Evolutionary conservation across 2,888 invertebrate genomes (phyloP), one percentile per base, ranked within the genome.

Genomic region (Dione juno): DNA sequence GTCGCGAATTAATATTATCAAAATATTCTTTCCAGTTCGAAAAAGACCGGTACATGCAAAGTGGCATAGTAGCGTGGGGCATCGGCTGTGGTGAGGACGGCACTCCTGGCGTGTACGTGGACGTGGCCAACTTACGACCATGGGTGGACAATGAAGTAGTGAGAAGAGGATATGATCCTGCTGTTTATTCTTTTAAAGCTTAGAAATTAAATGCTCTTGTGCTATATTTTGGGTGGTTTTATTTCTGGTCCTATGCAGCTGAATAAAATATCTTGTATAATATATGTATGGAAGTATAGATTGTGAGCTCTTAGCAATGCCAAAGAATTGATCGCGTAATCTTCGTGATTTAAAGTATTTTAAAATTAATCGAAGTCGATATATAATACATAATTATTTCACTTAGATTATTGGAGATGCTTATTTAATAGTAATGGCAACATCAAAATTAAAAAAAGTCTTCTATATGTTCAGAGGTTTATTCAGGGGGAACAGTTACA

Each of bases 31-130:
- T 76, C 43, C 79, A 82, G 83, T 74, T 61, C 19, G 77, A 82
- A 28, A 70, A 73, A 13, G 78, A 78, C 43, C 79, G 82, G 3
- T 81, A 78, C 74, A 77, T 80, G 76, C 83, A 83, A 70, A 79
- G 74, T 21, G 96, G 96, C 5, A 95, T 96, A 28, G 96, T 96
- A 0, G 94, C 96, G 5, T 96, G 96, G 96, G 96, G 96, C 13
- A 95, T 96, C 75, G 95, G 95, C 0, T 96, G 96, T 78, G 96
- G 80, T 0, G 71, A 75, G 19, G 74, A 76, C 8, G 74, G 74
- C 0, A 74, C 72, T 5, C 78, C 79, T 0, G 79, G 78, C 0
- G 78, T 78, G 0, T 79, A 79, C 72, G 77, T 75, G 10, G 77
- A 96, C 81, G 94, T 97, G 0, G 92, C 95, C 0, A 82, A 90